phyloP scores from a whole-genome alignment of 2,888 invertebrate genomes.

The Seira ritae region DNA sequence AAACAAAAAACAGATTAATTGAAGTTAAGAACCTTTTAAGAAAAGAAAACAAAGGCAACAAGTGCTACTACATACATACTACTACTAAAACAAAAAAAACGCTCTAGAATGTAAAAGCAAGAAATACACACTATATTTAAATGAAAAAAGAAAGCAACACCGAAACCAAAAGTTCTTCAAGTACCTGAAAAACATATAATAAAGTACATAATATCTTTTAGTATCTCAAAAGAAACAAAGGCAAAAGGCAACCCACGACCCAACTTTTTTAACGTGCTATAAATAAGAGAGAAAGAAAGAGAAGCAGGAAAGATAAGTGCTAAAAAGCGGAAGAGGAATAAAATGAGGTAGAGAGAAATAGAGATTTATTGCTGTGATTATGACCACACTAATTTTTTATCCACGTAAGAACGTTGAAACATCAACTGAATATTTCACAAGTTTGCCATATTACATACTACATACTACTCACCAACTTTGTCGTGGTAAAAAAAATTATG shows the following conservation, averaged over 20 bases:
- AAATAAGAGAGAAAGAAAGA: slow-evolving; percentile 29
- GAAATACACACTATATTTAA: not conserved
- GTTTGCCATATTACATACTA: slow-evolving; percentile 47
- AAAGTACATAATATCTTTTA: slow-evolving; percentile 14
- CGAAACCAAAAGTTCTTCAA: slow-evolving; percentile 54
- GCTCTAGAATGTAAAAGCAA: slow-evolving; percentile 5
- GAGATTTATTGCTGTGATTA: slow-evolving; percentile 20
- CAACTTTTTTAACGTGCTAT: slow-evolving; percentile 44
- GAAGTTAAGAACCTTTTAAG: slow-evolving; percentile 53
- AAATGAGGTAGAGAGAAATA: slow-evolving; percentile 14
- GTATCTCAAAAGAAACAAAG: slow-evolving; percentile 38
- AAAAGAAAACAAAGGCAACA: slow-evolving; percentile 33
- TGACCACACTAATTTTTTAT: slow-evolving; percentile 31
- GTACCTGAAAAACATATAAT: slow-evolving; percentile 60
- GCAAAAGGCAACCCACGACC: slow-evolving; percentile 26
- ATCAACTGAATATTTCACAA: slow-evolving; percentile 22
- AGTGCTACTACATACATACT: slow-evolving; percentile 61
- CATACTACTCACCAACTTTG: slow-evolving; percentile 31
- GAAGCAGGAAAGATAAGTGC: slow-evolving; percentile 28
- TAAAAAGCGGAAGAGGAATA: slow-evolving; percentile 5
- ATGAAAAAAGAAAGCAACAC: slow-evolving; percentile 38
- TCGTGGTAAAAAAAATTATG: too few relatives aligned
- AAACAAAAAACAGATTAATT: slow-evolving; percentile 15
- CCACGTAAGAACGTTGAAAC: slow-evolving; percentile 32
- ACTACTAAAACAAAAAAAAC: slow-evolving; percentile 37